A percentile compares a stretch with the other conserved stretches of the same genome.
These are phyloP conservation scores for Murina feae DNA, from an alignment of 2,113 vertebrate species.

Conservation along the genomic window DNA sequence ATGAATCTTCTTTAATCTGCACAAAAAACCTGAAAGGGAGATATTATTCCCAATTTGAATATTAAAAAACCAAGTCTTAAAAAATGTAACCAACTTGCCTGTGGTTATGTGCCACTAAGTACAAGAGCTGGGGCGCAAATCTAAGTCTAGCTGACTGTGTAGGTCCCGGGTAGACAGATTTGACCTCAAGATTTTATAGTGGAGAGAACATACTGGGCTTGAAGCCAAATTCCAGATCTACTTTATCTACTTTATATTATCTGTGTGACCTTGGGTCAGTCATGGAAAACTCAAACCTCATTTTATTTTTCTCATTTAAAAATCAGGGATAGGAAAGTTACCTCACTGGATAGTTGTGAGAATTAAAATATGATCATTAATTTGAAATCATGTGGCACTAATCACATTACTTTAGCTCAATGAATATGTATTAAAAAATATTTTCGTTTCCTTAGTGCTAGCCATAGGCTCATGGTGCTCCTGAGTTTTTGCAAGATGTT, in stretches of 20 bases:
- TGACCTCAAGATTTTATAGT: not conserved
- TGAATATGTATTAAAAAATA: not conserved
- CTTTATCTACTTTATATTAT: not conserved
- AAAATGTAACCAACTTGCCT: not conserved
- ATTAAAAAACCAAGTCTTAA: not conserved
- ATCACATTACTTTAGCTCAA: not conserved
- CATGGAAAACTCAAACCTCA: not conserved
- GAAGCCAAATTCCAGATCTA: not conserved
- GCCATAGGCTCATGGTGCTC: not conserved
- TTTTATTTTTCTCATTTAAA: not conserved
- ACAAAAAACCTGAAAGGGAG: not conserved
- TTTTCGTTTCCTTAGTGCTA: not conserved
- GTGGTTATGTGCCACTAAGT: not conserved
- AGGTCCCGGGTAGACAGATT: not conserved
- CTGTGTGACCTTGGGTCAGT: not conserved
- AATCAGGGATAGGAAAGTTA: not conserved
- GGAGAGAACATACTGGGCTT: not conserved
- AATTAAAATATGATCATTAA: slow-evolving; percentile 16
- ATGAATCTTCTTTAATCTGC: not conserved
- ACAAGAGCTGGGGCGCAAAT: not conserved
- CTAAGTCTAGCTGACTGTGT: not conserved
- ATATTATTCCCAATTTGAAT: not conserved
- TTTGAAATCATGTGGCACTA: not conserved
- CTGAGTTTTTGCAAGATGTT: not conserved
- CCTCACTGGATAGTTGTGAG: not conserved